A percentile compares a stretch with the other conserved stretches of the same genome.
phyloP scores from a whole-genome alignment of 2,888 invertebrate species.

The Cryptocheilus praepositus region DNA sequence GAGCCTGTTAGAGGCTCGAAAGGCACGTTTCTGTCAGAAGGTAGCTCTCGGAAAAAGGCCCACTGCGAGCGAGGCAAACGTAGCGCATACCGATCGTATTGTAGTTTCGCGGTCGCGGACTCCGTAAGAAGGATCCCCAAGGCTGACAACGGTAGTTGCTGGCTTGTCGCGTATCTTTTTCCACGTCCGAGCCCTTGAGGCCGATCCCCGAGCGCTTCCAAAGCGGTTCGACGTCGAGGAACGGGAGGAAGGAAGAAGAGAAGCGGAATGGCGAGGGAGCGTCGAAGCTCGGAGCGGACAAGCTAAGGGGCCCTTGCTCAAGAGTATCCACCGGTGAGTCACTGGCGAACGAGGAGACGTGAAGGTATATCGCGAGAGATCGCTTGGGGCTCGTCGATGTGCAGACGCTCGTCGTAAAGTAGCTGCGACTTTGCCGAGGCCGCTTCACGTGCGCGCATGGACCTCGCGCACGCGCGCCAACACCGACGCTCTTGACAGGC shows the following conservation, averaged over 20 bases:
- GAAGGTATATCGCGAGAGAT: neutral
- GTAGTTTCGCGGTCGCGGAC: constrained; percentile 43
- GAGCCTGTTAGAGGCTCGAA: constrained; percentile 32
- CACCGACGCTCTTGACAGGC: too few relatives aligned
- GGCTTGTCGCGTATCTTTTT: neutral
- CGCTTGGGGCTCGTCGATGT: too few relatives aligned
- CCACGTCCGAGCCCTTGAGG: too few relatives aligned
- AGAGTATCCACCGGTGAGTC: constrained; percentile 61
- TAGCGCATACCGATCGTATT: constrained; percentile 41
- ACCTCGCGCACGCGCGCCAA: too few relatives aligned
- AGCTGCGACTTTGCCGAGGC: too few relatives aligned
- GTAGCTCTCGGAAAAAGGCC: constrained; percentile 48
- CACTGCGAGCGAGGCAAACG: constrained; percentile 26
- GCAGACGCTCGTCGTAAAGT: too few relatives aligned
- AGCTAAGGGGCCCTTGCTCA: constrained; percentile 34
- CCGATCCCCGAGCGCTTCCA: too few relatives aligned
- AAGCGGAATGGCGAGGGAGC: constrained; percentile 42
- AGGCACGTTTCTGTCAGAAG: constrained; percentile 46
- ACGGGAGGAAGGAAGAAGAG: constrained; percentile 10
- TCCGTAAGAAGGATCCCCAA: too few relatives aligned
- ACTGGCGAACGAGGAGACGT: constrained; percentile 43
- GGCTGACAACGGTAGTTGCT: too few relatives aligned
- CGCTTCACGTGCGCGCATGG: too few relatives aligned
- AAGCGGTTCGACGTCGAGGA: neutral
- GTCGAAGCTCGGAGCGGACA: constrained; percentile 41